Percentiles rank a stretch among this genome's conserved stretches.
These are phyloP conservation scores for Brienomyrus brachyistius DNA, from an alignment of 2,113 vertebrate genomes.

Conservation along the genomic window DNA sequence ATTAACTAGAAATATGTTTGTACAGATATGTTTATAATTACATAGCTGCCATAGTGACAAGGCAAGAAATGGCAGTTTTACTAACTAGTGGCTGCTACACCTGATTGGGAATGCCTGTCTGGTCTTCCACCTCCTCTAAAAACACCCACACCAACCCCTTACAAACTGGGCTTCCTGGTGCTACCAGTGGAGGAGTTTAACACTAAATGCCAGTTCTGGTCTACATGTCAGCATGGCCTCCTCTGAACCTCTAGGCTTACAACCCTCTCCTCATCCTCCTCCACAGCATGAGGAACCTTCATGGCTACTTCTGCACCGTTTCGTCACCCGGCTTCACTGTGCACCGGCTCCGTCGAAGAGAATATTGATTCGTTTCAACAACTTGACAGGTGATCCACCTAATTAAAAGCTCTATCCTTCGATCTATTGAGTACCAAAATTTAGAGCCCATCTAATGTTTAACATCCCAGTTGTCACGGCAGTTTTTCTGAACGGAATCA, in stretches of 20 bases:
- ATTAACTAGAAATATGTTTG: not conserved
- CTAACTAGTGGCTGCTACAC: not conserved
- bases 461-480: not conserved
- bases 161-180: not conserved
- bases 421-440: not conserved
- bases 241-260: not conserved
- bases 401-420: conserved; percentile 10
- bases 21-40: not conserved
- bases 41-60: not conserved
- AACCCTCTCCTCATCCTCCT: not conserved
- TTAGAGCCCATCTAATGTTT: not conserved
- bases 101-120: not conserved
- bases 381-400: not conserved
- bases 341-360: not conserved
- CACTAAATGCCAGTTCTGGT: not conserved
- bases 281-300: not conserved
- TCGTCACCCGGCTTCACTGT: not conserved
- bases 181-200: not conserved
- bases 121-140: not conserved
- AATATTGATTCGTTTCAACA: not conserved
- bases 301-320: not conserved
- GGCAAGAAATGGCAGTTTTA: not conserved
- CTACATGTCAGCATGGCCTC: not conserved
- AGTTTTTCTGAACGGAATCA: not conserved
- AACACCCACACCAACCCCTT: not conserved